These are phyloP conservation scores for Tangachromis dhanisi DNA, from an alignment of 2,113 vertebrate species.

Conservation along the genomic window DNA sequence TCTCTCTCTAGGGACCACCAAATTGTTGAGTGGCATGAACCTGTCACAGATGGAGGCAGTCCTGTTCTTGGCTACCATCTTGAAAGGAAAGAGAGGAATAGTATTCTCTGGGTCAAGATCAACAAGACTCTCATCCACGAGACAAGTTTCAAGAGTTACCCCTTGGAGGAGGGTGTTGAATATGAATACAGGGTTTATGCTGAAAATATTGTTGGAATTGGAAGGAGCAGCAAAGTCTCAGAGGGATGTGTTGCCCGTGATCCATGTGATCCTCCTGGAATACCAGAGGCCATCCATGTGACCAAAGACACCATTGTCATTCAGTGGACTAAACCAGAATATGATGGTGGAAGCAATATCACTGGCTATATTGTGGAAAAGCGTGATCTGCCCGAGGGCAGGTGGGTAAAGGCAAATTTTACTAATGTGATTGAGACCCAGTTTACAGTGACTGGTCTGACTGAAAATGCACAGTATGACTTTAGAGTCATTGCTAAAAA, in stretches of 20 bases:
- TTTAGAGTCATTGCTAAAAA: slow-evolving; percentile 98
- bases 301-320: slow-evolving; percentile 88
- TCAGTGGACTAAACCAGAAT: slow-evolving; percentile 92
- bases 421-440: slow-evolving; percentile 96
- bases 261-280: slow-evolving; percentile 91
- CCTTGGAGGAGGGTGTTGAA: slow-evolving; percentile 91
- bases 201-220: slow-evolving; percentile 96
- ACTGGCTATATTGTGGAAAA: slow-evolving; percentile 95
- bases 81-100: slow-evolving; percentile 96
- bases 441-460: slow-evolving; percentile 90
- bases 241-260: slow-evolving; percentile 93
- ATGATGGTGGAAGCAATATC: slow-evolving; percentile 94
- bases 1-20: slow-evolving; percentile 87
- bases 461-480: slow-evolving; percentile 92
- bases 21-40: slow-evolving; percentile 93
- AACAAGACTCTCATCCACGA: slow-evolving; percentile 93
- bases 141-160: slow-evolving; percentile 84
- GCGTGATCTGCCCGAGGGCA: slow-evolving; percentile 93
- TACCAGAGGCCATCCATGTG: slow-evolving; percentile 86
- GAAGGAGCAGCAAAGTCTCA: slow-evolving; percentile 92
- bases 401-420: slow-evolving; percentile 96
- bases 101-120: slow-evolving; percentile 93
- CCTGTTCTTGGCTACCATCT: slow-evolving; percentile 91
- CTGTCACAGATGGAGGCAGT: slow-evolving; percentile 90
- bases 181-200: slow-evolving; percentile 95